phyloP scores from a whole-genome alignment of 2,113 vertebrate genomes.

The Notiomystis cincta region DNA sequence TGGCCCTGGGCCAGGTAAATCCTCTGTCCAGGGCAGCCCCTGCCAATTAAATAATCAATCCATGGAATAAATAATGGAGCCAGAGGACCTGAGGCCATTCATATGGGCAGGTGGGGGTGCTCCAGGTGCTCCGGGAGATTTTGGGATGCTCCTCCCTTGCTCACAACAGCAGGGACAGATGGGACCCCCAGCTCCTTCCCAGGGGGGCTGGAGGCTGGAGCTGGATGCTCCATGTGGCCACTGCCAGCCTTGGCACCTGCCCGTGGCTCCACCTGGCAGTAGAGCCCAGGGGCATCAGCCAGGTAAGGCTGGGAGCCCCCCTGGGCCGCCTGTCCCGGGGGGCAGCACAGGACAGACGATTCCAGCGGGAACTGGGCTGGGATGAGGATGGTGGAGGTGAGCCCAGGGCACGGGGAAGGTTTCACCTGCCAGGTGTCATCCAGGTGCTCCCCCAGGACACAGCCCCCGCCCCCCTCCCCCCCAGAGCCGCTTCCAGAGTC shows the following conservation, averaged over 20 bases:
- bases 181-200: background rate
- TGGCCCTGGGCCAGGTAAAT: background rate
- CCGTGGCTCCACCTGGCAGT: slow-evolving; percentile 82
- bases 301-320: slow-evolving; percentile 73
- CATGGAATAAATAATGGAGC: background rate
- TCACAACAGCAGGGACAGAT: background rate
- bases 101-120: background rate
- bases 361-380: slow-evolving; percentile 84
- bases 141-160: background rate
- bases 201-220: background rate
- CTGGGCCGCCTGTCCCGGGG: slow-evolving; percentile 60
- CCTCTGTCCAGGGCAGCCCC: background rate
- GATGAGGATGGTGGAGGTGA: slow-evolving; percentile 79
- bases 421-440: background rate
- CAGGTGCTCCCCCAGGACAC: slow-evolving; percentile 80
- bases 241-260: slow-evolving; percentile 62
- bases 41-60: background rate
- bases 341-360: slow-evolving; percentile 84
- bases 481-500: slow-evolving; percentile 73
- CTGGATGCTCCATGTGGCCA: background rate
- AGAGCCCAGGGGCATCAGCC: slow-evolving; percentile 80
- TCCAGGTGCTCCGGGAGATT: background rate
- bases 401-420: background rate
- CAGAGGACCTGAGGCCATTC: background rate
- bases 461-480: slow-evolving; percentile 71